Base-by-base conservation (phyloP, 2,888 invertebrate genomes). In the Gymnocheta viridis region DNA sequence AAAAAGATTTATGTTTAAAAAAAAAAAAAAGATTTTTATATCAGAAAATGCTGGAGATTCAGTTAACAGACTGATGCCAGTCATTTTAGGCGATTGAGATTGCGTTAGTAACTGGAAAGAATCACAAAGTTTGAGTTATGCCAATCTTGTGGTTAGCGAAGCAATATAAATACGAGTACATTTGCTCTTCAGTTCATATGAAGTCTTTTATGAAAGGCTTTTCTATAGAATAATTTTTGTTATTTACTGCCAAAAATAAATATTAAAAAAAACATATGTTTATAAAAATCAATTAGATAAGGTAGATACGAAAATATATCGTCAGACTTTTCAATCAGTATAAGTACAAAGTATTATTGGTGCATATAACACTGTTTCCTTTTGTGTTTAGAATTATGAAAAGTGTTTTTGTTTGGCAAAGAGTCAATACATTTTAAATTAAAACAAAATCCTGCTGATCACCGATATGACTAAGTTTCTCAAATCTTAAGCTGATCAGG, bases 241-340 rank as follows among this genome's bases (percentile, higher is more conserved):
- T 62, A 6, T 41, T 54, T 58, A 49, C 49, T 49, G 58, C 27
- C 35, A 56, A 66, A 66, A 32, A 24, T 27, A 27, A 64, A 49
- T 49, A 49, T 12, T 49, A 32, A 49, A 62, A 41, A 0, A 14
- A 5, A 17, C 24, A 69, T 58, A 7, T 14, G 41, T 44, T 5
- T 22, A 51, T 38, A 41, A 64, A 74, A 54, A 64, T 22, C 27
- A 62, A 54, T 64, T 74, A 38, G 64, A 74, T 74, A 74, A 74
- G 51, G 29, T 41, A 19, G 22, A 38, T 24, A n/a, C 19, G 22
- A 22, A 58, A 58, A 60, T 22, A 72, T 14, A 12, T 58, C 32
- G 58, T 29, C 58, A 32, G 32, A n/a, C n/a, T 60, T 32, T 73
- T 24, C n/a, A 73, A 60, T 49, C 60, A 17, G 2, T 41, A 22